Evolutionary conservation across 2,888 invertebrate species (phyloP), one percentile per base, ranked within the genome.

Genomic region (Pardosa pseudoannulata): DNA sequence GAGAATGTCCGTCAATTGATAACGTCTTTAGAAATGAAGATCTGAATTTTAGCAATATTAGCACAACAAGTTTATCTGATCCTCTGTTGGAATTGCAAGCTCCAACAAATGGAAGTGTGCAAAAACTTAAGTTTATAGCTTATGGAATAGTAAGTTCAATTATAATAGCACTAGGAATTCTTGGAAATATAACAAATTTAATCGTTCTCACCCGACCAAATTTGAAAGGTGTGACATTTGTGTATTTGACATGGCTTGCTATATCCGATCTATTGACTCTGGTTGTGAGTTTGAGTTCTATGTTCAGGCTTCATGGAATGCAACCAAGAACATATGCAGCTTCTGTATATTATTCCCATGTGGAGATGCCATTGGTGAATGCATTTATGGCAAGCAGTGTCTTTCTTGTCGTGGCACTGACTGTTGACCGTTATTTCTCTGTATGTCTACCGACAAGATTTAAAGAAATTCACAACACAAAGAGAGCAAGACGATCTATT

Each of bases 361-460:
- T 93, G 80, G 93, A 92, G 79, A 91, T 93, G 75, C 92, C 92
- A 0, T 88, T 93, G 78, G 91, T 92, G 27, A 93, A 93, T 89
- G 91, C 92, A 2, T 91, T 93, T 89, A 93, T 93, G 92, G 92
- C 92, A 5, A 91, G 92, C 39, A 91, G 91, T 72, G 93, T 93
- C n/a, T 93, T 92, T 91, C 91, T 93, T 80, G 93, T 93, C 11
- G 92, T 93, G 6, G 92, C 92, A 83, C 91, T 93, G 27, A 93
- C 93, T 1, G 91, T 93, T 23, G 92, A 92, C 88, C 91, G 93
- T 39, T 93, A 92, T 90, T 91, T 92, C 88, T 93, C 93, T 6
- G 92, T 93, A 13, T 92, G 92, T 88, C 90, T 90, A 39, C 92
- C 92, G n/a, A 91, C 91, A 5, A 90, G 91, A 78, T 92, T 91